Conservation (phyloP, 2,113 vertebrate genomes). For the Salvator merianae region DNA sequence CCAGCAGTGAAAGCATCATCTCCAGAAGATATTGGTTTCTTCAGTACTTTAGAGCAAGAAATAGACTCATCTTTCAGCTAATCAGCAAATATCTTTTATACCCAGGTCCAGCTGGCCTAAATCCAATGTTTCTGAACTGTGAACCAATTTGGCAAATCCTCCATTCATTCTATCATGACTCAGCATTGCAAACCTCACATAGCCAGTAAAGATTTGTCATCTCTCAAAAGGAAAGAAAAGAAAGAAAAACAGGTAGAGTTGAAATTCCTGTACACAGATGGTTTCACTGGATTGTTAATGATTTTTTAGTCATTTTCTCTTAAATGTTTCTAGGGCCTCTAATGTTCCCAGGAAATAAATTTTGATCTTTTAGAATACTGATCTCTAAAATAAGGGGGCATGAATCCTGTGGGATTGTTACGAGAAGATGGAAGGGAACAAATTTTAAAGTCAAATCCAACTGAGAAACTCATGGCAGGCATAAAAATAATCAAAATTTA, state of each 20-base stretch:
- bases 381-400: too few relatives aligned
- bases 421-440: too few relatives aligned
- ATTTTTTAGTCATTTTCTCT: not conserved
- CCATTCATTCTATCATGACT: not conserved
- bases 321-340: not conserved
- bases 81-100: not conserved
- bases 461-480: too few relatives aligned
- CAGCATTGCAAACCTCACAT: not conserved
- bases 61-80: not conserved
- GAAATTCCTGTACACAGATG: not conserved
- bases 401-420: not conserved
- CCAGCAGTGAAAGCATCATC: not conserved
- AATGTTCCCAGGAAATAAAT: not conserved
- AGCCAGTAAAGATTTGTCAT: not conserved
- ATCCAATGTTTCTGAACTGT: not conserved
- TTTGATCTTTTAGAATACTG: not conserved
- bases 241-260: not conserved
- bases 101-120: not conserved
- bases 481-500: too few relatives aligned
- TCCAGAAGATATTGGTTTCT: rapidly evolving
- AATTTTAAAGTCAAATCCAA: too few relatives aligned
- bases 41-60: not conserved
- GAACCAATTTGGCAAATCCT: not conserved
- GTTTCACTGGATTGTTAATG: not conserved
- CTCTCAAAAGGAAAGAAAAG: not conserved